These are phyloP conservation scores for Pituophis catenifer DNA, from an alignment of 2,113 vertebrate genomes.

Conservation along the genomic window DNA sequence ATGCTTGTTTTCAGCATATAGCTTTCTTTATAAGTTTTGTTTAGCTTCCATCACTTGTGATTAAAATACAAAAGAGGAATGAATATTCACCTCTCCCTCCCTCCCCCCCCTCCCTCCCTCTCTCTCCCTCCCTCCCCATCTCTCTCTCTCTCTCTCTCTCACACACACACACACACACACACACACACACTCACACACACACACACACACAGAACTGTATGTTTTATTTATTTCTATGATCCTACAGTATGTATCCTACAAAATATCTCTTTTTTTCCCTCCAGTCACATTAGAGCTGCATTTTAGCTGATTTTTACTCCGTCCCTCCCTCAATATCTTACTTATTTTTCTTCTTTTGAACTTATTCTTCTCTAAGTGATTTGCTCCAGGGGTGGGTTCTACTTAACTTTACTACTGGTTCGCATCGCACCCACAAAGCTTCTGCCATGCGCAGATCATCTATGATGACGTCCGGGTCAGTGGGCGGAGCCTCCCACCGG, in stretches of 20 bases:
- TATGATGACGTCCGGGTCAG: no score
- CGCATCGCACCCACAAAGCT: no score
- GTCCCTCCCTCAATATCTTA: background rate
- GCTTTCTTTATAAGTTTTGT: background rate
- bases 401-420: no score
- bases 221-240: background rate
- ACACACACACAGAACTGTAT: background rate
- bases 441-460: no score
- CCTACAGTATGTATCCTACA: background rate
- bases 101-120: background rate
- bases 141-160: background rate
- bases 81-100: background rate
- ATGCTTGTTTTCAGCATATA: background rate
- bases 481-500: no score
- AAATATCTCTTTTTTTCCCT: background rate
- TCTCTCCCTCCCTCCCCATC: background rate
- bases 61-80: background rate
- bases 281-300: background rate
- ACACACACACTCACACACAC: no score
- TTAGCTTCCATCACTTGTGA: background rate
- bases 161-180: no score
- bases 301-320: background rate
- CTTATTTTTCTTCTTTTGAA: background rate
- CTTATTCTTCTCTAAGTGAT: background rate
- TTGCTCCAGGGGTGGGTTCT: background rate